Base-by-base conservation (phyloP, 2,888 invertebrate species). In the Gibbula magus region DNA sequence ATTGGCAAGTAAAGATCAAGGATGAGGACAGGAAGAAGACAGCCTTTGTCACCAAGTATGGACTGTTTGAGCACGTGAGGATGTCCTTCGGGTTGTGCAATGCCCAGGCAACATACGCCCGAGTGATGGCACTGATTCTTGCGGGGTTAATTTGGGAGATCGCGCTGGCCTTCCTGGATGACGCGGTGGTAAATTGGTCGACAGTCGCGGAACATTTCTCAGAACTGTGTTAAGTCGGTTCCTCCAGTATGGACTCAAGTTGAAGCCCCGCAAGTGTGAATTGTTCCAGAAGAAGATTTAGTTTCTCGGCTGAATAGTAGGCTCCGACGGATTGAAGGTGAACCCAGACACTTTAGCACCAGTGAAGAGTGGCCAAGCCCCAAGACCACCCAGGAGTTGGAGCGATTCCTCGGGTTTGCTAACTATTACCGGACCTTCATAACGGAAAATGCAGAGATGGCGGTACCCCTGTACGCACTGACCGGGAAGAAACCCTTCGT, bases 121-220 rank as follows among this genome's bases (percentile, higher is more conserved):
- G 79, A 13, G 61, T 32, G 3, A 79, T 82, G 52, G 70, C 79
- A 20, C 20, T 53, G 39, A 76, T 81, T 4, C 56, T 84, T 3
- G 13, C 29, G 0, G 81, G 79, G 3, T 45, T 83, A 2, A 77
- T 76, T 16, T 81, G 80, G 81, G 76, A 82, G 10, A 82, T 67
- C 0, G 78, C 75, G 13, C 29, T 83, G 18, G 77, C 74, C 0
- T 80, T 79, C 73, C 29, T 81, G 13, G 83, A 83, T 35, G 83
- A 83, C 32, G 75, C 77, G n/a, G 20, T 79, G 5, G 78, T 81
- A 8, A 25, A 79, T 18, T 78, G 79, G 3, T 1, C n/a, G 22
- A 25, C 16, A 7, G 74, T 77, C 13, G 25, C 73, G 56, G 73
- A 75, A 20, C 80, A 82, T 54, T 25, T 80, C 5, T 22, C 39